Conservation (phyloP, 2,797 vertebrate species). For the Tragelaphus oryx region DNA sequence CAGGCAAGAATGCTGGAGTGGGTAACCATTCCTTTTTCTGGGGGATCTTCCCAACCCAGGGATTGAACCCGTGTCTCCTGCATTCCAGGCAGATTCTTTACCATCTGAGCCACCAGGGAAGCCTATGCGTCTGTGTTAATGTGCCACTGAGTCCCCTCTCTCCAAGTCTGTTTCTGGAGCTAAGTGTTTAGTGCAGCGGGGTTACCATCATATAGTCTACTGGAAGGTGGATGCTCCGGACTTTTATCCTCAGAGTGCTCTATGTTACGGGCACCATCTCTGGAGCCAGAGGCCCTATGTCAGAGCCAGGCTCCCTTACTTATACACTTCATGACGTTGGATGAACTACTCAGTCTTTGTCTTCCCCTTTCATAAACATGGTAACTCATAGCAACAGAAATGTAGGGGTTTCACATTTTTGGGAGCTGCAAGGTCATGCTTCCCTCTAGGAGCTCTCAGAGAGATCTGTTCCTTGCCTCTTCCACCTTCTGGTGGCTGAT, state of each 20-base stretch:
- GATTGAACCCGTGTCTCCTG: background rate
- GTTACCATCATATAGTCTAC: background rate
- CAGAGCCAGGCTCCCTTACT: background rate
- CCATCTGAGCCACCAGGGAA: background rate
- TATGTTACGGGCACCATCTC: background rate
- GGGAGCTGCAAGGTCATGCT: background rate
- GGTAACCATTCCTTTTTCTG: background rate
- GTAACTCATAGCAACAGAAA: background rate
- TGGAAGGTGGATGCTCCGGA: background rate
- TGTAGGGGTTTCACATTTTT: background rate
- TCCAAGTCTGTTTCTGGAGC: background rate
- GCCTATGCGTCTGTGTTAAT: background rate
- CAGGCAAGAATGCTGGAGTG: background rate
- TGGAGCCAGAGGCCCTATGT: background rate
- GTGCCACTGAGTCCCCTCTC: background rate
- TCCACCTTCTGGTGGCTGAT: background rate
- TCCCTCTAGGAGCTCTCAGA: background rate
- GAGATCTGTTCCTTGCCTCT: background rate
- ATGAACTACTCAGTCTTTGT: background rate
- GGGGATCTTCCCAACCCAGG: background rate
- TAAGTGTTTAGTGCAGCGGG: background rate
- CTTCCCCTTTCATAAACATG: background rate
- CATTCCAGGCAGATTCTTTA: background rate
- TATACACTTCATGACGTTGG: background rate
- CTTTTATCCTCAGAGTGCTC: background rate